Base-by-base conservation (phyloP, 2,113 vertebrate species). In the Chaenogobius annularis region DNA sequence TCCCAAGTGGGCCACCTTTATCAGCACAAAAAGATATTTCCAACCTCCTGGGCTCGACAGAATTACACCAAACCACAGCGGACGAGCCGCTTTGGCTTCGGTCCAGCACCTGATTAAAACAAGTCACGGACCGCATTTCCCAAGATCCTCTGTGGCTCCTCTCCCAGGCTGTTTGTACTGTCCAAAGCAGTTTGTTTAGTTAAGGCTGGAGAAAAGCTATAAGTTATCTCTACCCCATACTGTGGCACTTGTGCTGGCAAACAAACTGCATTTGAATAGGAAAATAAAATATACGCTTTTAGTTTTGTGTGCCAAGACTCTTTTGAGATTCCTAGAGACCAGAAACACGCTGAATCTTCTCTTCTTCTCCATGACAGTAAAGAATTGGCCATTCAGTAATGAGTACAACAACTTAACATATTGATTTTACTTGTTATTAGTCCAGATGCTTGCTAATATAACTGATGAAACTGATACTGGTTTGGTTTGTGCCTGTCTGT, bases 41-140 rank as follows among this genome's bases (percentile, higher is more conserved):
- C 47, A 14, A 76, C 75, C 79, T 50, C 37, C 65, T 72, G 67
- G 74, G 61, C 75, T 19, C 7, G 15, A 47, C 78, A 59, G 70
- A 80, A 89, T 87, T 83, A 78, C 65, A 69, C 48, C 20, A 14
- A 85, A 75, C 68, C 69, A 40, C 72, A 13, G 47, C 61, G 69
- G 54, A 72, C 73, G 76, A 78, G 72, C 78, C 75, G 75, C 59
- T 13, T 77, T 77, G 87, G 85, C 80, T 65, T 56, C 40, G 0
- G 20, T 73, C 86, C 85, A 90, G 74, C 20, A n/a, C 66, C 62
- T 78, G 80, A 90, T 88, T 85, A 79, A 81, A 89, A 80, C 89
- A 86, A 83, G 69, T 55, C 70, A 52, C 52, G 61, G 26, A 74
- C 83, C 64, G 11, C 73, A 31, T 71, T 78, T 70, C 68, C 40